Conservation (phyloP, 2,888 invertebrate species). For the Drosophila algonquin region DNA sequence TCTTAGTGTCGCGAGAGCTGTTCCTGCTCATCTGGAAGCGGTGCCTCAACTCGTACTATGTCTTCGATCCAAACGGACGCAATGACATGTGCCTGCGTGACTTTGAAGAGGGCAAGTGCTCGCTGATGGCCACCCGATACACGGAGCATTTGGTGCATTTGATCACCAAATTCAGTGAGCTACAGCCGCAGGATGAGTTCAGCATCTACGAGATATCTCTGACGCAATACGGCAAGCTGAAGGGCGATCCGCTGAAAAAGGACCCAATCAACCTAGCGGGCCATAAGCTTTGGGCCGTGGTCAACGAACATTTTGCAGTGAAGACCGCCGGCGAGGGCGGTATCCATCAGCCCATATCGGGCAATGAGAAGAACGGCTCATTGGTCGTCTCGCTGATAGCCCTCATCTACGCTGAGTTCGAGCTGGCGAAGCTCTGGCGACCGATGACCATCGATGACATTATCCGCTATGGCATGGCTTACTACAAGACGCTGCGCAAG, state of each 20-base stretch:
- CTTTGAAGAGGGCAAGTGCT: conserved; percentile 84
- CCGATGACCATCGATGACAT: conserved; percentile 86
- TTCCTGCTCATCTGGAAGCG: conserved; percentile 84
- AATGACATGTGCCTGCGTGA: conserved; percentile 72
- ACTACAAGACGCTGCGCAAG: conserved; percentile 70
- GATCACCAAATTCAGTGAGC: conserved; percentile 74
- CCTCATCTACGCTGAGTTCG: conserved; percentile 87
- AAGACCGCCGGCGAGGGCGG: conserved; percentile 80
- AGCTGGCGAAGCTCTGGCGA: conserved; percentile 87
- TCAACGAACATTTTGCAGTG: conserved; percentile 79
- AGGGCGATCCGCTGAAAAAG: conserved; percentile 47
- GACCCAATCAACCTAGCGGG: conserved; percentile 31
- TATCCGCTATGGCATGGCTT: conserved; percentile 75
- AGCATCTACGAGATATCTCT: conserved; percentile 79
- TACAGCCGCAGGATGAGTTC: conserved; percentile 66
- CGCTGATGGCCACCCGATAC: conserved; percentile 82
- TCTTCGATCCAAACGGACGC: conserved; percentile 87
- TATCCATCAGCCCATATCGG: conserved; percentile 71
- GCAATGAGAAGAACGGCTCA: conserved; percentile 85
- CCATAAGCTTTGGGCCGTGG: conserved; percentile 75
- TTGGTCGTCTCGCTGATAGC: conserved; percentile 86
- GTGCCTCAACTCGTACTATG: conserved; percentile 85
- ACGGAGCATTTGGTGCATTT: conserved; percentile 81
- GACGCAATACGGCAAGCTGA: conserved; percentile 74
- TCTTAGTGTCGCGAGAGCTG: conserved; percentile 71